A percentile compares a stretch with the other conserved stretches of the same genome.
Conservation (phyloP, 2,113 vertebrate species). For the Piprites chloris region DNA sequence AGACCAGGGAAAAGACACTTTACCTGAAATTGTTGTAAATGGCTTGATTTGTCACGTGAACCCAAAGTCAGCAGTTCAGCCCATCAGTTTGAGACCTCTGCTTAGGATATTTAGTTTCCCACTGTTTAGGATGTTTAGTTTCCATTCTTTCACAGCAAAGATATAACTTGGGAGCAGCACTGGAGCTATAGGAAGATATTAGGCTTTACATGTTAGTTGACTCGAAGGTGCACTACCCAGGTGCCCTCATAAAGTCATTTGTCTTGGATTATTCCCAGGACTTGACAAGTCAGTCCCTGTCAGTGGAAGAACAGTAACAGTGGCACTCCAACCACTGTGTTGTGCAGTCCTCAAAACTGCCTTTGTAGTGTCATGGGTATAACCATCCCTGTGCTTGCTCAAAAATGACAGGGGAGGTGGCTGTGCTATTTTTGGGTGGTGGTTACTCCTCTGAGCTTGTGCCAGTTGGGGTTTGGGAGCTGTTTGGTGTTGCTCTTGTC, state of each 20-base stretch:
- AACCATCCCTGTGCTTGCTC: background rate
- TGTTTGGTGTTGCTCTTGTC: background rate
- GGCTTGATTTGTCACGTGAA: background rate
- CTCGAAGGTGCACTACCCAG: background rate
- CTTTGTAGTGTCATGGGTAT: background rate
- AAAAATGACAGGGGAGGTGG: background rate
- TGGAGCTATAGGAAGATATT: background rate
- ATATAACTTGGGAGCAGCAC: background rate
- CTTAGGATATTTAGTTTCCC: background rate
- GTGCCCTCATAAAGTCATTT: background rate
- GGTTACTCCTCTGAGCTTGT: background rate
- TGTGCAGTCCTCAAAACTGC: background rate
- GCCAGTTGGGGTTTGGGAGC: background rate
- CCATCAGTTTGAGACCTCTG: rapidly evolving
- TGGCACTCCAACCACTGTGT: background rate
- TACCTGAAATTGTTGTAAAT: background rate
- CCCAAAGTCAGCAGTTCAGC: background rate
- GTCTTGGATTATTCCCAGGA: background rate
- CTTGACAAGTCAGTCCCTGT: background rate
- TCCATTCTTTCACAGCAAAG: background rate
- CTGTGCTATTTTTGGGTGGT: background rate
- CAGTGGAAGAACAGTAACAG: background rate
- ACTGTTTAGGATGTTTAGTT: background rate
- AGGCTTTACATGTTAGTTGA: background rate
- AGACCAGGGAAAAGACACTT: background rate